Base-by-base conservation (phyloP, 1,140 invertebrate genomes). In the Thalassaphorura encarpata region DNA sequence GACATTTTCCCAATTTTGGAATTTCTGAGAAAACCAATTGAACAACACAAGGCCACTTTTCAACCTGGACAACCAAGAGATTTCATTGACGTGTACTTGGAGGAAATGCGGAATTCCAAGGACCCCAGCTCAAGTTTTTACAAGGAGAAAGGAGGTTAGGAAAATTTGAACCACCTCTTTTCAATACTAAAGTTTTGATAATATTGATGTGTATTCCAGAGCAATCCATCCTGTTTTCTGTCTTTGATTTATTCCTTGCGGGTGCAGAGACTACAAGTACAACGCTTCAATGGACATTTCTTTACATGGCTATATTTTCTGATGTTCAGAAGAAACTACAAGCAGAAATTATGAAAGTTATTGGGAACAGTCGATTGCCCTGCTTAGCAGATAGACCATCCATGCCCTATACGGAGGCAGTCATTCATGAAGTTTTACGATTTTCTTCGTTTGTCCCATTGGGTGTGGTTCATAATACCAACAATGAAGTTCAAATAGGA, bases 61-160 rank as follows among this genome's bases (percentile, higher is more conserved):
- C 71, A 78, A 55, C 66, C 73, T 58, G 62, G 77, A 23, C 76
- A 79, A 39, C 80, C 83, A 2, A 76, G 83, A 49, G 87, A 91
- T 71, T 80, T 91, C 19, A 89, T 92, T 77, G 87, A 92, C 64
- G 80, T 80, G 13, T 91, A 89, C 66, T 71, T 92, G 18, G 76
- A 84, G 15, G 66, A 70, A 48, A 64, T 67, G 36, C 47, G 66
- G n/a, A 6, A 5, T 18, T 43, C 39, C 11, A 45, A 19, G 6
- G 47, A 40, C 29, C 11, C 24, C 16, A 52, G 27, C 48, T 50
- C 39, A 41, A 15, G 8, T 3, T 47, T 15, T 41, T 41, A 13
- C 18, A 18, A 2, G 21, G 46, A 1, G n/a, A 43, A 16, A 18
- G 46, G 18, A 46, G 23, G 56, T 58, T 36, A 36, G 33, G 33